These are phyloP conservation scores for Pollenia griseotomentosa DNA, from an alignment of 2,888 invertebrate genomes.

Conservation along the genomic window DNA sequence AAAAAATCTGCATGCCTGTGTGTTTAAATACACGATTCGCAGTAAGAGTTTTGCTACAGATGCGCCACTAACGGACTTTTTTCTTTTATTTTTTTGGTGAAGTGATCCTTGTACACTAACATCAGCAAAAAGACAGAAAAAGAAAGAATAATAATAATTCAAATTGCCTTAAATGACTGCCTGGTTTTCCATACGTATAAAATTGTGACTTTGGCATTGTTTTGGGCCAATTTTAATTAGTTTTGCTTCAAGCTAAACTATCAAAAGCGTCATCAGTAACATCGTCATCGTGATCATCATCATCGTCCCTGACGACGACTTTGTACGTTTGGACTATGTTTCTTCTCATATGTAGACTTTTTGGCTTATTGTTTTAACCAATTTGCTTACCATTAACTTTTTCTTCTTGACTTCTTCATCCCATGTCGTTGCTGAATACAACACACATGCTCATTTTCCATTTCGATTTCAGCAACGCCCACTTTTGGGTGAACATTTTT, in stretches of 20 bases:
- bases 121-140: background rate
- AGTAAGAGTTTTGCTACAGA: constrained; percentile 51
- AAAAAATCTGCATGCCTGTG: constrained; percentile 12
- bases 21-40: constrained; percentile 1
- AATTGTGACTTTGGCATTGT: constrained; percentile 74
- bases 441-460: constrained; percentile 80
- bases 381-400: constrained; percentile 68
- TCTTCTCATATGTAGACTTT: constrained; percentile 28
- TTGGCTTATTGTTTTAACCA: constrained; percentile 72
- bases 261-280: constrained; percentile 64
- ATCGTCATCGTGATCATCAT: constrained; percentile 59
- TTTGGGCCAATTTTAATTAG: constrained; percentile 83
- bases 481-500: constrained; percentile 81
- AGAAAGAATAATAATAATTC: constrained; percentile 17
- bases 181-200: constrained; percentile 7
- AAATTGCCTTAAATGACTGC: constrained; percentile 60
- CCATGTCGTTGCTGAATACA: constrained; percentile 6
- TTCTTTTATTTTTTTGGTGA: constrained; percentile 13
- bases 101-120: constrained; percentile 41
- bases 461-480: constrained; percentile 82
- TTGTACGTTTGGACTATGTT: constrained; percentile 29
- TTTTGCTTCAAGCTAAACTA: constrained; percentile 80
- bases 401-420: constrained; percentile 61
- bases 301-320: constrained; percentile 39
- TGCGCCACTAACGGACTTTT: constrained; percentile 66